Conservation (phyloP, 2,888 invertebrate genomes). For the Drosophila monieri region DNA sequence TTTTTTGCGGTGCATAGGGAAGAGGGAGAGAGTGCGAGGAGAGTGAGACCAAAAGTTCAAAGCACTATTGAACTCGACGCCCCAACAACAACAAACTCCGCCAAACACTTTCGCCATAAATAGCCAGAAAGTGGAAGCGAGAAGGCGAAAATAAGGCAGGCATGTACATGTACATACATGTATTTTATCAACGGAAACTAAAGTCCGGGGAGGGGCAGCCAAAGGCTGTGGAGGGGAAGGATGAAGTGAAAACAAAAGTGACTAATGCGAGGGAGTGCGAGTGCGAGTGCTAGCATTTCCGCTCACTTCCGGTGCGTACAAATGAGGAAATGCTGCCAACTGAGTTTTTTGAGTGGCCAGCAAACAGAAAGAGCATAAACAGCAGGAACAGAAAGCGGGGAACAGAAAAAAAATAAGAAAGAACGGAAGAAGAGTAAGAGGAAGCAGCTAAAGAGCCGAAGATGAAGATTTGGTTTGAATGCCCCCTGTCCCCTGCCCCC, state of each 20-base stretch:
- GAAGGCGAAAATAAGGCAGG: slow-evolving; percentile 7
- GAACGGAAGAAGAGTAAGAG: slow-evolving; percentile 10
- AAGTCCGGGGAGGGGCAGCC: slow-evolving; percentile 25
- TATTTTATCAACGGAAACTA: slow-evolving; percentile 71
- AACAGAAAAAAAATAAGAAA: slow-evolving; percentile 27
- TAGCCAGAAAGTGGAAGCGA: slow-evolving; percentile 61
- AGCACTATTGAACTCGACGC: slow-evolving; percentile 75
- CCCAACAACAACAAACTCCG: slow-evolving; percentile 39
- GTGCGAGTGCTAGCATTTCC: slow-evolving; percentile 53
- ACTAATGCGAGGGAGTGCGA: slow-evolving; percentile 63
- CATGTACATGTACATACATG: background rate
- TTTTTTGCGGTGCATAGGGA: background rate
- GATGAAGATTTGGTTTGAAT: slow-evolving; percentile 16
- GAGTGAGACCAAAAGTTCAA: slow-evolving; percentile 66
- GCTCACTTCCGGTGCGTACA: slow-evolving; percentile 76
- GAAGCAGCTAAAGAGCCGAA: slow-evolving; percentile 11
- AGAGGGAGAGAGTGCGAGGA: slow-evolving; percentile 5
- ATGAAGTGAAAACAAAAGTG: slow-evolving; percentile 72
- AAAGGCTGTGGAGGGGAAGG: slow-evolving; percentile 12
- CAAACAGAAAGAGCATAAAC: slow-evolving; percentile 11
- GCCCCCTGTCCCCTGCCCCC: slow-evolving; percentile 4
- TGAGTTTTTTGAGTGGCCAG: slow-evolving; percentile 57
- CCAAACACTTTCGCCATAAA: slow-evolving; percentile 77
- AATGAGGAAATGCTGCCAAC: slow-evolving; percentile 68
- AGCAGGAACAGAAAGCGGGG: background rate